These are phyloP conservation scores for Fratercula arctica DNA, from an alignment of 2,797 vertebrate genomes.

Conservation along the genomic window DNA sequence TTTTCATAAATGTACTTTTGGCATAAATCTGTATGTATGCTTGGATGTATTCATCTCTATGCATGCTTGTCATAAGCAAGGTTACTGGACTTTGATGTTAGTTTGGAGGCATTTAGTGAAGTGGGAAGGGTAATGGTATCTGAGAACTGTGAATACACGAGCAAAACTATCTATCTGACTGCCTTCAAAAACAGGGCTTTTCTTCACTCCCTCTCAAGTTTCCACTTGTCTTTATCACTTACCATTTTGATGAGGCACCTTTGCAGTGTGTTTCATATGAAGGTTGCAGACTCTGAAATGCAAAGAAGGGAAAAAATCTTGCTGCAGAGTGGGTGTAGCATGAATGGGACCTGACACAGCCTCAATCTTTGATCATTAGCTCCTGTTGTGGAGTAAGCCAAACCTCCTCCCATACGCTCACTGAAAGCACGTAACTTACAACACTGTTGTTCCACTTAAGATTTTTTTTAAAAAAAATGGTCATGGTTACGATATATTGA, in stretches of 20 bases:
- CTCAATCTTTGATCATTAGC: slow-evolving; percentile 16
- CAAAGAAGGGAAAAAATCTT: not conserved
- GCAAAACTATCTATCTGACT: not conserved
- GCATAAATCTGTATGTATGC: rapidly evolving
- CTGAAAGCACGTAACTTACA: not conserved
- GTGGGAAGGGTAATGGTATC: not conserved
- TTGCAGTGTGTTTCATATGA: not conserved
- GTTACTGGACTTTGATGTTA: not conserved
- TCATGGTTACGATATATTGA: not conserved
- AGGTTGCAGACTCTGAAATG: slow-evolving; percentile 14
- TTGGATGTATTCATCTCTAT: not conserved
- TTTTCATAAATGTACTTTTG: not conserved
- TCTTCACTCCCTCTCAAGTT: not conserved
- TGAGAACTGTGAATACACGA: not conserved
- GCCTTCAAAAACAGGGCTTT: not conserved
- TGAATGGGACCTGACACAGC: not conserved
- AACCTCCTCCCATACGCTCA: not conserved
- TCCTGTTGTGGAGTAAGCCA: not conserved
- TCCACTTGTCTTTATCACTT: not conserved
- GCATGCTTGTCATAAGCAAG: not conserved
- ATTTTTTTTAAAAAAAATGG: not conserved
- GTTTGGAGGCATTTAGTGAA: not conserved
- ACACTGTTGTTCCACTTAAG: not conserved
- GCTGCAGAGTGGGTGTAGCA: not conserved
- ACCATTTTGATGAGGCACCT: not conserved